Evolutionary conservation across 2,888 invertebrate species (phyloP), one percentile per base, ranked within the genome.

Genomic region (Labia minor): DNA sequence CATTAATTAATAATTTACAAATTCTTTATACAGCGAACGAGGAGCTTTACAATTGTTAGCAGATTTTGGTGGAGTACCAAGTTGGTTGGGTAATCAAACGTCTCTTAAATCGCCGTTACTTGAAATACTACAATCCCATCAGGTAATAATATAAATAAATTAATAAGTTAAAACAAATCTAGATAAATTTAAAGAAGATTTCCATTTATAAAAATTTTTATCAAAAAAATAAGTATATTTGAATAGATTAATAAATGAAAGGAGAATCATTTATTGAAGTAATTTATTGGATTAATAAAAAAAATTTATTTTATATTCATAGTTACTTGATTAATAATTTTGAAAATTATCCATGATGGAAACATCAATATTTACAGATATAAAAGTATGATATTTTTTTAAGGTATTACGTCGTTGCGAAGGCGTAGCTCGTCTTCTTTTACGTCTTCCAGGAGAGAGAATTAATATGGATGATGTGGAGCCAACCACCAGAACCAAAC

Each of bases 401-500:
- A 85, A 85, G 77, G 83, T 87, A 19, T 76, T 88, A 67, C 81
- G 88, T 71, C 83, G 90, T 73, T 92, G 92, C 75, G 92, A 92
- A 78, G 92, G 93, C 0, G 92, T 92, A 0, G 92, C 92, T 0
- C 83, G 88, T 70, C 79, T 93, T 65, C 78, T 93, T 49, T 79
- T 92, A 1, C 83, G 92, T 68, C 88, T 88, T 71, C 92, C 91
- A 0, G 92, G 91, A 0, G 92, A 92, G 75, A 81, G 88, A n/a
- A 88, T 93, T 71, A 86, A 88, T 37, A 92, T 92, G 84, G 76
- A 71, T 68, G 71, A 73, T 81, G 77, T 73, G 83, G 78, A 64
- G 62, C 74, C 78, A n/a, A 79, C 78, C 74, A 78, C 80, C 16
- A 4, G 16, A 49, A 49, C 4, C 37, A 65, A 20, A 21, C 68